Percentiles rank a stretch among this genome's conserved stretches.
Conservation (phyloP, 2,888 invertebrate species). For the Harpalus rubripes region DNA sequence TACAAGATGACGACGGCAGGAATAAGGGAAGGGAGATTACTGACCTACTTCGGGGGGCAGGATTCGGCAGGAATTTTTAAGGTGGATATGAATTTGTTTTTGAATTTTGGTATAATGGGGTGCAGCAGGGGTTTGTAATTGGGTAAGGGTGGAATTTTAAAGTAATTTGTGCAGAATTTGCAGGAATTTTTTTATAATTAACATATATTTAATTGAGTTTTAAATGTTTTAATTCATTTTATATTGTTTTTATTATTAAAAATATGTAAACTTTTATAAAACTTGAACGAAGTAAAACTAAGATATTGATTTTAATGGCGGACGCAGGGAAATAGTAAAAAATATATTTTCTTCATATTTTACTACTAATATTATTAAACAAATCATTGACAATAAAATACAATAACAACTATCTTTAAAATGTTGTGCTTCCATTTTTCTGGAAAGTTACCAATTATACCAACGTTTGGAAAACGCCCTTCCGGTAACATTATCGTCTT, state of each 20-base stretch:
- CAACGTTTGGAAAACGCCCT: too few species aligned
- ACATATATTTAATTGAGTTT: too few species aligned
- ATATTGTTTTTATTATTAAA: background rate
- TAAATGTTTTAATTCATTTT: too few species aligned
- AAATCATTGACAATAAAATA: background rate
- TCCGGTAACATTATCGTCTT: too few species aligned
- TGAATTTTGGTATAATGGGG: too few species aligned
- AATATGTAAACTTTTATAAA: background rate
- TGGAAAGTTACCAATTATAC: too few species aligned
- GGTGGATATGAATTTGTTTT: background rate
- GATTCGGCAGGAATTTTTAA: background rate
- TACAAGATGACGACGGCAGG: background rate
- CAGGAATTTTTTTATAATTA: too few species aligned
- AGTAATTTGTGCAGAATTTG: too few species aligned
- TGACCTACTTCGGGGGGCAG: constrained; percentile 25
- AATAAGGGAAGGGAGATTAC: constrained; percentile 12
- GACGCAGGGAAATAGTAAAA: background rate
- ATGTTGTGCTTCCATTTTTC: too few species aligned
- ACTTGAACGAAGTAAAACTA: background rate
- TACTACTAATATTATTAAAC: background rate
- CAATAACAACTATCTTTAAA: background rate
- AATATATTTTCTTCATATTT: background rate
- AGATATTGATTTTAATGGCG: constrained; percentile 12
- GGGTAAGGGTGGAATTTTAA: too few species aligned
- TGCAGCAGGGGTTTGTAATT: too few species aligned